Evolutionary conservation across 2,113 vertebrate genomes (phyloP), one percentile per base, ranked within the genome.

Genomic region (Myrmophylax atrothorax): DNA sequence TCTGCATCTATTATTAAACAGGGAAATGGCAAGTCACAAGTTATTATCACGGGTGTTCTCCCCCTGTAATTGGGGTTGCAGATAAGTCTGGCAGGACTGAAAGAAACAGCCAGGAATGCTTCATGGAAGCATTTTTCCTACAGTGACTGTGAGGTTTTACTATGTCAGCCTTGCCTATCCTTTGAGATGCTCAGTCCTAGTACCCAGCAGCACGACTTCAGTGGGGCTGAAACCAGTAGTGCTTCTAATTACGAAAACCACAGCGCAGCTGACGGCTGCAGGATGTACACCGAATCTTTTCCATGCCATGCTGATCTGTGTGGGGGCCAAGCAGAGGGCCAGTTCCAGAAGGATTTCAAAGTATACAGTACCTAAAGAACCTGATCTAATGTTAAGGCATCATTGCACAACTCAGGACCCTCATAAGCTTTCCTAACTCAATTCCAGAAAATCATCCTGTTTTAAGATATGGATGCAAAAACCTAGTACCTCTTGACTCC

Each of bases 51-150:
- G 79, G 44, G 28, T 37, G 49, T 75, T 72, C 69, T 46, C 14
- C 9, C 38, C 9, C 26, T 63, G 37, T 62, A 18, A 69, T 3
- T 60, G 11, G 31, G 7, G 49, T 28, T 74, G 62, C 59, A 88
- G 62, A 1, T 38, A 70, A 67, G 40, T 19, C n/a, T 50, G 38
- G 13, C 12, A 63, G 26, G 44, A 84, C 18, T 33, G 18, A 59
- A 72, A 67, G 14, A 28, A 56, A 19, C 16, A 70, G 26, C 24
- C 7, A 15, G 29, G 35, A 92, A 84, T 1, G 1, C 35, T 10
- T 47, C 19, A 25, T 1, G 3, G n/a, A 67, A 81, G 52, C 1
- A 1, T 17, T 80, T 68, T 46, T 47, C 2, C 0, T 42, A 18
- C 19, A 52, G 28, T 19, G 14, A 15, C 14, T 4, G 7, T 12